A percentile compares a stretch with the other conserved stretches of the same genome.
These are phyloP conservation scores for Pipistrellus pipistrellus DNA, from an alignment of 2,797 vertebrate species.

Conservation along the genomic window DNA sequence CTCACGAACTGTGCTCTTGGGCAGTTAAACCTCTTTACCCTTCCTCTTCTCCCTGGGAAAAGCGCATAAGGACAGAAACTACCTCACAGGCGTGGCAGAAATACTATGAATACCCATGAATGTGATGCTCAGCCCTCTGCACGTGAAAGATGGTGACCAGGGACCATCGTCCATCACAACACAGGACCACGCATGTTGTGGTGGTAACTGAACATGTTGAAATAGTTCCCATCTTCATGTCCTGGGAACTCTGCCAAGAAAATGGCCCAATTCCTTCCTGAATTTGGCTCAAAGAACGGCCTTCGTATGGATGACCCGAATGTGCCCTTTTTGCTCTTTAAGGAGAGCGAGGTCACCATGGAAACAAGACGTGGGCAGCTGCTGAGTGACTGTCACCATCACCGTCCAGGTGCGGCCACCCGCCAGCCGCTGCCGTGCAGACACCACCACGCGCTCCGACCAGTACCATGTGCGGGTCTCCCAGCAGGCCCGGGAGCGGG, in stretches of 20 bases:
- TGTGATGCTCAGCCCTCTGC: no score
- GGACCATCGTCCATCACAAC: no score
- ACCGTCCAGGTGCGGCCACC: not conserved
- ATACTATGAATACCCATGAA: no score
- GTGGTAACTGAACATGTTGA: not conserved
- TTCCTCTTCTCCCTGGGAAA: not conserved
- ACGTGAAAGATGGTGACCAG: no score
- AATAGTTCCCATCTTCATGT: not conserved
- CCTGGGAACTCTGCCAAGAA: not conserved
- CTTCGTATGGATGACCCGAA: no score
- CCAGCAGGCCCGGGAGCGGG: not conserved
- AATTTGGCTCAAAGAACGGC: not conserved
- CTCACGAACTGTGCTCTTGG: not conserved
- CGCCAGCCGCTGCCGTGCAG: not conserved
- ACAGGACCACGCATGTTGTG: no score
- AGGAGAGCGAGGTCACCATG: not conserved
- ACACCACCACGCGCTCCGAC: rapidly evolving
- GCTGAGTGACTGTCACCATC: not conserved
- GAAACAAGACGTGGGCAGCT: not conserved
- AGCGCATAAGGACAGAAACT: not conserved
- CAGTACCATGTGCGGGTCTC: not conserved
- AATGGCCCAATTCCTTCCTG: not conserved
- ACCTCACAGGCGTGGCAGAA: no score
- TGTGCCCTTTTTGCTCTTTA: not conserved
- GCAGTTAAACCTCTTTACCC: no score